Evolutionary conservation across 1,140 invertebrate genomes (phyloP).

Genomic region (Penaeus indicus): DNA sequence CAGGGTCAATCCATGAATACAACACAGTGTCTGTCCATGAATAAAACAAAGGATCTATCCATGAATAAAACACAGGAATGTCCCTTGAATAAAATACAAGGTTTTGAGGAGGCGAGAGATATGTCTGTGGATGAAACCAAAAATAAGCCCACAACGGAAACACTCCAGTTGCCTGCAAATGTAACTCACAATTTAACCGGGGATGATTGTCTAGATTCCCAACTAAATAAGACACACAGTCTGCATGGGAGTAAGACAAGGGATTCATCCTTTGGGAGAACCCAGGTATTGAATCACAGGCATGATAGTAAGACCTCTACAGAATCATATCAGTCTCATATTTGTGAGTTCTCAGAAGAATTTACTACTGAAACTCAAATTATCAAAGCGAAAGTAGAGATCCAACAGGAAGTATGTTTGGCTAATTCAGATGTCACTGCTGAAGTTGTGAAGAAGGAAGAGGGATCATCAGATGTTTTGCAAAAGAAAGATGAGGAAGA

Average conservation of each 20-base stretch:
- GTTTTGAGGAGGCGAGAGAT: neutral
- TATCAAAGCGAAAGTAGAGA: too few relatives aligned
- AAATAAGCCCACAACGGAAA: neutral
- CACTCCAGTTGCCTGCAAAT: neutral
- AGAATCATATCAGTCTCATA: too few relatives aligned
- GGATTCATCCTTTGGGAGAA: neutral
- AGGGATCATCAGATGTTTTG: too few relatives aligned
- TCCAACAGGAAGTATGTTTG: too few relatives aligned
- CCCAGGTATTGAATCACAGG: too few relatives aligned
- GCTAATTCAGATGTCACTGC: too few relatives aligned
- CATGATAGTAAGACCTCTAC: neutral
- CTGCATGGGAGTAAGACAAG: neutral
- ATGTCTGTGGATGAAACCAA: neutral
- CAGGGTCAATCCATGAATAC: neutral
- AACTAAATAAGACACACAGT: neutral
- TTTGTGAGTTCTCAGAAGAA: too few relatives aligned
- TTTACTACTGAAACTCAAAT: too few relatives aligned
- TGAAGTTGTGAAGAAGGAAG: too few relatives aligned
- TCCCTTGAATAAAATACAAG: conserved; percentile 30
- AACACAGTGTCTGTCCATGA: neutral
- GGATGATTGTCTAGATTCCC: neutral
- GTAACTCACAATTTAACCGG: neutral
- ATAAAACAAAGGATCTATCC: too few relatives aligned
- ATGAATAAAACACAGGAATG: conserved; percentile 1
- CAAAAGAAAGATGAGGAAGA: too few relatives aligned